These are phyloP conservation scores for Chelonoidis abingdonii DNA, from an alignment of 2,113 vertebrate species.

Conservation along the genomic window DNA sequence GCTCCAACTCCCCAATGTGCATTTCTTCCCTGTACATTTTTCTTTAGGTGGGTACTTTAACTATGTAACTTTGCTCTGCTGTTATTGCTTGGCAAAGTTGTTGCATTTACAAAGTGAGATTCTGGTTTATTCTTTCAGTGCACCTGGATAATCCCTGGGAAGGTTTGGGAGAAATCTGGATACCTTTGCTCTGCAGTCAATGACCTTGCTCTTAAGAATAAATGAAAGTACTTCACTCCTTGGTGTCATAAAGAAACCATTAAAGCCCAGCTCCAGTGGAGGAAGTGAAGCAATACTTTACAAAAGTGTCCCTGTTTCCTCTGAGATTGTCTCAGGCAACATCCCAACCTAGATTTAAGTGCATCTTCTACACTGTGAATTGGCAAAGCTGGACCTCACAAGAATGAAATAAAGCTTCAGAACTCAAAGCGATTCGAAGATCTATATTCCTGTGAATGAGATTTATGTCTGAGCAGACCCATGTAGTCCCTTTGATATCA, in stretches of 20 bases:
- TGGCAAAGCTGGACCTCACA: not conserved
- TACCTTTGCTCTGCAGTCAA: not conserved
- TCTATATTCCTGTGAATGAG: not conserved
- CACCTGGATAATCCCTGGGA: not conserved
- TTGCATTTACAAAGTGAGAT: not conserved
- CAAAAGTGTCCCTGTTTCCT: constrained; percentile 19
- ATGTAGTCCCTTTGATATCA: not conserved
- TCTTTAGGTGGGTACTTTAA: not conserved
- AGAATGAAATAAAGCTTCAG: not conserved
- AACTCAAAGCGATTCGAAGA: constrained; percentile 16
- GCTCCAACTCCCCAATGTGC: not conserved
- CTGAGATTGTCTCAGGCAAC: constrained; percentile 16
- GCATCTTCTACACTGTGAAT: constrained; percentile 27
- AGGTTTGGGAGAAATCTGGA: not conserved
- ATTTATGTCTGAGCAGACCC: constrained; percentile 1
- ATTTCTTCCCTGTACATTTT: not conserved
- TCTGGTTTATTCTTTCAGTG: not conserved
- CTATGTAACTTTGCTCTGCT: not conserved
- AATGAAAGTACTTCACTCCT: constrained; percentile 35
- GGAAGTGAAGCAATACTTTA: constrained; percentile 22
- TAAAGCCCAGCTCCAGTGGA: constrained; percentile 6
- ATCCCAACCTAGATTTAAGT: constrained; percentile 26
- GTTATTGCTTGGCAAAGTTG: not conserved
- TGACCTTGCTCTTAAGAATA: constrained; percentile 6
- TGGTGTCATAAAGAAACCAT: constrained; percentile 41